Percentiles rank a stretch among this genome's conserved stretches.
These are phyloP conservation scores for Natrix natrix DNA, from an alignment of 2,797 vertebrate genomes.

Conservation along the genomic window DNA sequence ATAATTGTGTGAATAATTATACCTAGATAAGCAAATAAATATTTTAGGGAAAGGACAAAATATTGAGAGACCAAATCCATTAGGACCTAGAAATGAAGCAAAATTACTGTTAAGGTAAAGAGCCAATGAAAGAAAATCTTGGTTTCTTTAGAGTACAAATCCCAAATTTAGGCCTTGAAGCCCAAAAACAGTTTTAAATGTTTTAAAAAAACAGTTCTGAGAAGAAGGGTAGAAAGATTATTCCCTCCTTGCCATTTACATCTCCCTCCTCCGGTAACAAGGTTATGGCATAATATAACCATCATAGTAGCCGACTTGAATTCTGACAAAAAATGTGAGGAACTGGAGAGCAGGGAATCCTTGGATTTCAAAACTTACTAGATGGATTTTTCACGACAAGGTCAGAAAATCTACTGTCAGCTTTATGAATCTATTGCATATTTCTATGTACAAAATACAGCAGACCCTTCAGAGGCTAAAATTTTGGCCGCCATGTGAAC, in stretches of 20 bases:
- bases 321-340: slow-evolving; percentile 31
- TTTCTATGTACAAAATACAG: slow-evolving; percentile 45
- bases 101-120: neutral
- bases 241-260: slow-evolving; percentile 18
- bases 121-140: neutral
- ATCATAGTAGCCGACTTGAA: slow-evolving; percentile 45
- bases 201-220: neutral
- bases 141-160: neutral
- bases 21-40: neutral
- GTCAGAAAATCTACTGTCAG: slow-evolving; percentile 39
- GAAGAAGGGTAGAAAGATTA: slow-evolving; percentile 16
- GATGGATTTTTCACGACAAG: slow-evolving; percentile 56
- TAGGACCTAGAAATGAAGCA: neutral
- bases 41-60: neutral
- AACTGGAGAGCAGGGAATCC: slow-evolving; percentile 55
- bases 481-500: neutral
- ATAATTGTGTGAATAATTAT: neutral
- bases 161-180: accelerated
- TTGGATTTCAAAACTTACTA: slow-evolving; percentile 52
- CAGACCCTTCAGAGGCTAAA: slow-evolving; percentile 30
- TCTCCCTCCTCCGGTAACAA: slow-evolving; percentile 4
- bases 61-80: neutral
- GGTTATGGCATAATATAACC: neutral
- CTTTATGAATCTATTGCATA: slow-evolving; percentile 32
- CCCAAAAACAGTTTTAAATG: neutral